Conservation (phyloP, 2,113 vertebrate species). For the Seriola dumerili region DNA sequence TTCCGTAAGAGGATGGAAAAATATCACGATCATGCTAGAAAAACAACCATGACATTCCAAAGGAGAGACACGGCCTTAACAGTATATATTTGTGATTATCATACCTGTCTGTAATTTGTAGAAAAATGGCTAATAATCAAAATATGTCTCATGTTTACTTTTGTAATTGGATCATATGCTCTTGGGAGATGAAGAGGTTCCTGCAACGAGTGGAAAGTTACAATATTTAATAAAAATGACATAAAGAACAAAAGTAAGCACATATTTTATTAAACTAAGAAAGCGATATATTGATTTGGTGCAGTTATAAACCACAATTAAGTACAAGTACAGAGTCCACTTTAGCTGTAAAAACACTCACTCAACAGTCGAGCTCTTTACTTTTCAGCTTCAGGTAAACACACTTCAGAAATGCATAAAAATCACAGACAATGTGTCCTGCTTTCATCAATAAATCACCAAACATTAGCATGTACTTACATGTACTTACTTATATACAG, state of each 20-base stretch:
- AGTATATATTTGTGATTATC: conserved; percentile 65
- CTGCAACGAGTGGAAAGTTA: not conserved
- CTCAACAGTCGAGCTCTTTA: conserved; percentile 12
- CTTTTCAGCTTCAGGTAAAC: conserved; percentile 13
- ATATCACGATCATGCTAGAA: conserved; percentile 50
- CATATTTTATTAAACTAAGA: conserved; percentile 41
- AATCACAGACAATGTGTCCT: not conserved
- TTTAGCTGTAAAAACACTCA: conserved; percentile 6
- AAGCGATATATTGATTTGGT: conserved; percentile 36
- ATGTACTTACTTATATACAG: conserved; percentile 19
- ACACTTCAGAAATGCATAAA: conserved; percentile 5
- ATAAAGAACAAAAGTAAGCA: not conserved
- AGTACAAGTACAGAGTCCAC: conserved; percentile 5
- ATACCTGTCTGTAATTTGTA: conserved; percentile 65
- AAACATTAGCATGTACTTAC: conserved; percentile 21
- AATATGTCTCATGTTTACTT: conserved; percentile 57
- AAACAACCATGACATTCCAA: conserved; percentile 73
- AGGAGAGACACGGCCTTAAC: conserved; percentile 19
- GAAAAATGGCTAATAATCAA: conserved; percentile 59
- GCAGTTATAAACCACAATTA: conserved; percentile 18
- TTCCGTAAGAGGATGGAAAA: conserved; percentile 70
- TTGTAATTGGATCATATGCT: conserved; percentile 53
- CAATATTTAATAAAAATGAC: conserved; percentile 13
- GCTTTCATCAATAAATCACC: conserved; percentile 18
- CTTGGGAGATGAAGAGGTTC: conserved; percentile 14